A percentile compares a stretch with the other conserved stretches of the same genome.
Evolutionary conservation across 1,140 invertebrate species (phyloP).

Genomic region (Zophobas morio): DNA sequence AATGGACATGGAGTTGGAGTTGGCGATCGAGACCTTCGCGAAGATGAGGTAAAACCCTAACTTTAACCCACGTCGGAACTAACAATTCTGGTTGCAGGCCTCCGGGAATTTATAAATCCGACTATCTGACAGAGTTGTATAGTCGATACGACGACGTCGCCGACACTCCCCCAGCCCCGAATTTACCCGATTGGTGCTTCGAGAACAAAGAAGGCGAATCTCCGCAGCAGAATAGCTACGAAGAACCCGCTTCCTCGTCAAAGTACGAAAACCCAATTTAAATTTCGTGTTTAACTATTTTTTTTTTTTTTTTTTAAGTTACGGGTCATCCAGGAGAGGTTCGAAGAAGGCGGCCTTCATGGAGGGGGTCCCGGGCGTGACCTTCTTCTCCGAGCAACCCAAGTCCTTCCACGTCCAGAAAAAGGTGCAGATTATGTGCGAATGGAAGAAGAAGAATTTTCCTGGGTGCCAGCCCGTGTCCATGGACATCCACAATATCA

Average conservation of each 20-base stretch:
- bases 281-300: background rate
- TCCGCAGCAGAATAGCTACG: conserved; percentile 14
- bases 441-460: conserved; percentile 87
- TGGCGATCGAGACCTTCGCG: conserved; percentile 59
- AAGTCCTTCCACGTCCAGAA: conserved; percentile 80
- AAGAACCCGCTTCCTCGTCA: conserved; percentile 31
- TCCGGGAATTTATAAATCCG: conserved; percentile 85
- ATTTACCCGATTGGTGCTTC: conserved; percentile 87
- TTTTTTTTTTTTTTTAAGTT: conserved; percentile 11
- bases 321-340: background rate
- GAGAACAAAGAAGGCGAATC: conserved; percentile 69
- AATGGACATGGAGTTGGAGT: conserved; percentile 57
- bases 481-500: conserved; percentile 91
- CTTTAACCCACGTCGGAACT: background rate
- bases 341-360: conserved; percentile 78
- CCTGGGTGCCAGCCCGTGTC: conserved; percentile 98
- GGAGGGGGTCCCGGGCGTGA: conserved; percentile 84
- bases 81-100: conserved; percentile 68
- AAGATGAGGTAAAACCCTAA: conserved; percentile 53
- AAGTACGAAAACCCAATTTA: background rate
- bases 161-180: conserved; percentile 80
- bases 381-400: conserved; percentile 73
- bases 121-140: conserved; percentile 83
- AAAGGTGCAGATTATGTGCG: conserved; percentile 86
- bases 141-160: conserved; percentile 84